These are phyloP conservation scores for Dicranocentrus wangi DNA, from an alignment of 2,888 invertebrate species.

Conservation along the genomic window DNA sequence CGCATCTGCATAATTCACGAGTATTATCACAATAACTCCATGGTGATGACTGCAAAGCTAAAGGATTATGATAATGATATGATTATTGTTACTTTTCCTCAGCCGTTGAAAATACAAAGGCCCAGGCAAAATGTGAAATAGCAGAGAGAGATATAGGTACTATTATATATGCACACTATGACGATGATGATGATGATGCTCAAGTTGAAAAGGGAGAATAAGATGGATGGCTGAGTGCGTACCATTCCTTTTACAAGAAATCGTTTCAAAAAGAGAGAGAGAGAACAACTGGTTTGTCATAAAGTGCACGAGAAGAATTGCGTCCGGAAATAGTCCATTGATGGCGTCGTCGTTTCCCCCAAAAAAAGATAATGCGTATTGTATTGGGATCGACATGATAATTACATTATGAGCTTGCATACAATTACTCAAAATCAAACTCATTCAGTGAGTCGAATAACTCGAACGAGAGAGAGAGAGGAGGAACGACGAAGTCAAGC, in stretches of 20 bases:
- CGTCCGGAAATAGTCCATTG: too few relatives aligned
- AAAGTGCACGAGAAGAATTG: neutral
- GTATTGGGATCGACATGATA: slow-evolving; percentile 51
- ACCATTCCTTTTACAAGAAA: too few relatives aligned
- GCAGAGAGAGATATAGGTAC: too few relatives aligned
- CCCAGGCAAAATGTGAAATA: too few relatives aligned
- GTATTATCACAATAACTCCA: neutral
- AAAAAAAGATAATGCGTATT: slow-evolving; percentile 46
- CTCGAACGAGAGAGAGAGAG: neutral
- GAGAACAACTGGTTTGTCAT: neutral
- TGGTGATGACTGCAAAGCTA: slow-evolving; percentile 1
- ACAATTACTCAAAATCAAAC: neutral
- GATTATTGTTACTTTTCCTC: slow-evolving; percentile 4
- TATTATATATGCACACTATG: too few relatives aligned
- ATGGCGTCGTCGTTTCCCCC: too few relatives aligned
- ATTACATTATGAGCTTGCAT: slow-evolving; percentile 48
- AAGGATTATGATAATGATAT: slow-evolving; percentile 28
- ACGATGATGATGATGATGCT: slow-evolving; percentile 15
- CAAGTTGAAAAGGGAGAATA: too few relatives aligned
- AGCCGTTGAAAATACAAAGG: too few relatives aligned
- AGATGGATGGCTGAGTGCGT: too few relatives aligned
- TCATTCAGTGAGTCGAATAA: too few relatives aligned
- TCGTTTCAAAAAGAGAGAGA: too few relatives aligned
- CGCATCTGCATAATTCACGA: slow-evolving; percentile 16
- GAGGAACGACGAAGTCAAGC: neutral